Evolutionary conservation across 2,113 vertebrate genomes (phyloP), one percentile per base, ranked within the genome.

Genomic region (Recurvirostra avosetta): DNA sequence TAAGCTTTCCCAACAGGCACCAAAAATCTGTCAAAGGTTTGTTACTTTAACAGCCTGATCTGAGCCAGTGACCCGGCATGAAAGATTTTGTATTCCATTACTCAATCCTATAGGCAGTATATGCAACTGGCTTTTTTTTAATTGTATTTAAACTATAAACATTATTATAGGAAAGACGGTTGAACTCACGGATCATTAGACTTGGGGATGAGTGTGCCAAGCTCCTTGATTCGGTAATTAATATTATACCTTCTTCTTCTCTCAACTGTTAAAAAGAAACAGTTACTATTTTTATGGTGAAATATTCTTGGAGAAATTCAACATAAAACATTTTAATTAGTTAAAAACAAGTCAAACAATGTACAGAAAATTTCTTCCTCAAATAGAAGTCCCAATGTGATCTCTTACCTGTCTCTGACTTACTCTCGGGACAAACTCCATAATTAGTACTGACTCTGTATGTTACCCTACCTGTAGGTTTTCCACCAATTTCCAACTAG

Each of bases 211-310:
- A 99, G 99, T 32, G 99, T 99, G 96, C 99, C 99, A 97, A 99
- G 98, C 96, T 99, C 99, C 97, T 99, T 99, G 96, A 99, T 99
- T 98, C 99, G 98, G 98, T 99, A 99, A 98, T 99, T 99, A 98
- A 99, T 99, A 98, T 99, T 99, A 98, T 99, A 99, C 96, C 99
- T 98, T 94, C 99, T 98, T 97, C 99, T 98, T 98, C 99, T 98
- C 98, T 99, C 99, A 98, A 99, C 99, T 99, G 96, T 97, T 94
- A 96, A 97, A 95, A 97, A 97, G 90, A 98, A 97, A 97, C 18
- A 92, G 95, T 97, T 89, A 97, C 83, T 96, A 83, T 90, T 96
- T 90, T 97, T 84, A 96, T 91, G 74, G 77, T 92, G 88, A 93
- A 94, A 66, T 78, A 74, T 63, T 82, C 56, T 76, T 79, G 2